Percentiles rank a stretch among this genome's conserved stretches.
Conservation (phyloP, 2,797 vertebrate species). For the Sparidentex hasta region DNA sequence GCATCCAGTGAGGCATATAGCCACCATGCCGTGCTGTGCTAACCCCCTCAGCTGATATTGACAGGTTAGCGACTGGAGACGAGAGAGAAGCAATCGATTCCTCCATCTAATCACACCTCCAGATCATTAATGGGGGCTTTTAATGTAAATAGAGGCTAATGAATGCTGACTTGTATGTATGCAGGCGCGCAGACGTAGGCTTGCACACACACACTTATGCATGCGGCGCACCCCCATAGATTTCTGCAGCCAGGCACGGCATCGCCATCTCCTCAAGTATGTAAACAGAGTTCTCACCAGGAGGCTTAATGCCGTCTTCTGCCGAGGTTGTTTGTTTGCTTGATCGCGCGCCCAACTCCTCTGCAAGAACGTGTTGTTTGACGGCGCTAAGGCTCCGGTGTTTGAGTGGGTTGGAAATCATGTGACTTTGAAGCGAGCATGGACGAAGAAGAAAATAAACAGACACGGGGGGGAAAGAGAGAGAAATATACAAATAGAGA, state of each 20-base stretch:
- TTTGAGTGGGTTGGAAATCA: conserved; percentile 40
- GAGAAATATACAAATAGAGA: conserved; percentile 22
- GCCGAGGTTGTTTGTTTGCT: conserved; percentile 41
- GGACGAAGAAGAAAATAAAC: conserved; percentile 45
- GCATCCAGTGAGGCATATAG: conserved; percentile 51
- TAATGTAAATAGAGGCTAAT: conserved; percentile 10
- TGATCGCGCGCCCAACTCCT: conserved; percentile 13
- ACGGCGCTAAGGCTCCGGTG: not conserved
- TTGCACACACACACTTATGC: conserved; percentile 3
- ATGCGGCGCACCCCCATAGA: conserved; percentile 54
- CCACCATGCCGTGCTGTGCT: conserved; percentile 30
- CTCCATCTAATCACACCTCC: conserved; percentile 36
- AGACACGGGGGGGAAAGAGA: not conserved
- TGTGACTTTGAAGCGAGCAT: conserved; percentile 19
- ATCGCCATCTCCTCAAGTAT: conserved; percentile 68
- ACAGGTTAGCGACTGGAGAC: conserved; percentile 13
- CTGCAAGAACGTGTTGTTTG: conserved; percentile 37
- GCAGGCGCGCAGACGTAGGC: conserved; percentile 37
- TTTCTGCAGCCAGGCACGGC: conserved; percentile 63
- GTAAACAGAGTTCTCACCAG: conserved; percentile 68
- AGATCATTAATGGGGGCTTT: conserved; percentile 62
- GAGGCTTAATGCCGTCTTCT: conserved; percentile 24
- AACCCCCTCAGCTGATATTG: conserved; percentile 34
- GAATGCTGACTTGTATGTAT: conserved; percentile 7
- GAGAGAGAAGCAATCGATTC: conserved; percentile 1